Percentiles rank a stretch among this genome's conserved stretches.
Evolutionary conservation across 2,797 vertebrate genomes (phyloP).

Genomic region (Corythornis leucogaster): DNA sequence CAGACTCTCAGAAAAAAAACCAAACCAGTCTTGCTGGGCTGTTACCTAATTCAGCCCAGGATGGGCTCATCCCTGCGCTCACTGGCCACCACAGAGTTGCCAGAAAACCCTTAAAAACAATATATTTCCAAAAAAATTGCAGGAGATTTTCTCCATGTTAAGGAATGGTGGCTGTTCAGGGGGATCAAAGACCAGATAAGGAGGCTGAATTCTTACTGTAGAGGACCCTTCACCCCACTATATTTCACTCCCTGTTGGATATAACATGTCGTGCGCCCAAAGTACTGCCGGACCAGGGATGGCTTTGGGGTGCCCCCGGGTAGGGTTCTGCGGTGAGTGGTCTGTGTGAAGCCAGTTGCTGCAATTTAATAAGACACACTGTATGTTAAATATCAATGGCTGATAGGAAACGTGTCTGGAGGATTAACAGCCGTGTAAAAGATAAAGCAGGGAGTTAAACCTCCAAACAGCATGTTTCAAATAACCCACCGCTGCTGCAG

Average conservation of each 20-base stretch:
- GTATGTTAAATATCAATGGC: slow-evolving; percentile 33
- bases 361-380: slow-evolving; percentile 40
- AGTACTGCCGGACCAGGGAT: rapidly evolving
- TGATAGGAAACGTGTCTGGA: slow-evolving; percentile 35
- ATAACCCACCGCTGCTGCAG: neutral
- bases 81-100: neutral
- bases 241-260: neutral
- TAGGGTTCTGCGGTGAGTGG: neutral
- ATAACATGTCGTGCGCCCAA: rapidly evolving
- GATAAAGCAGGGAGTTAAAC: neutral
- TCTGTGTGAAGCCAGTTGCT: neutral
- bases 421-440: slow-evolving; percentile 47
- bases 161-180: neutral
- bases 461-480: neutral
- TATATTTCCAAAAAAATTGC: rapidly evolving
- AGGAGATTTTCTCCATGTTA: rapidly evolving
- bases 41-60: neutral
- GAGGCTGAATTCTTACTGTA: neutral
- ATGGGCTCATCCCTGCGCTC: neutral
- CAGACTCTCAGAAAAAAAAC: neutral
- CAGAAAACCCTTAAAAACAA: neutral
- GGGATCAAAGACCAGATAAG: neutral
- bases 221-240: neutral
- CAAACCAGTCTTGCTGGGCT: neutral
- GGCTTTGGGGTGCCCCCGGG: neutral